These are phyloP conservation scores for Dendrocopos noguchii DNA, from an alignment of 2,113 vertebrate genomes.

Conservation along the genomic window DNA sequence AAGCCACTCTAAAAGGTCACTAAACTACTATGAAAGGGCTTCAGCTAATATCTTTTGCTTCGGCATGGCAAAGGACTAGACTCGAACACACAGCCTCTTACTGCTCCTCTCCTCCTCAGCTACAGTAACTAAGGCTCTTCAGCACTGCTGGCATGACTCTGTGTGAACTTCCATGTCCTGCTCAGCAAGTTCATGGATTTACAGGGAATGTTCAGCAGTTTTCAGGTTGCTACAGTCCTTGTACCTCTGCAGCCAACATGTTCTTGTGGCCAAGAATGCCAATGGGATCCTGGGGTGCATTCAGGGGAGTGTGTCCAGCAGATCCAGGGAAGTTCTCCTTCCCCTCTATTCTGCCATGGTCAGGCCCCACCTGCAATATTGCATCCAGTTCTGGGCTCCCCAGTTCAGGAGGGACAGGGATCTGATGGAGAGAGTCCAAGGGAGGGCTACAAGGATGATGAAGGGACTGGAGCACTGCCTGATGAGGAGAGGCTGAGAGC, in stretches of 20 bases:
- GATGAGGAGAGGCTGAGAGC: no score
- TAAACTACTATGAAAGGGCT: conserved; percentile 10
- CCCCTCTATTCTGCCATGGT: no score
- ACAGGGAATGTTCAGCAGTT: neutral
- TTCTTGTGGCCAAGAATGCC: no score
- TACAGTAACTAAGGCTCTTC: neutral
- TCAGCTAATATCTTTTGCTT: neutral
- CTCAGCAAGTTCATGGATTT: neutral
- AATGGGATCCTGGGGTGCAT: no score
- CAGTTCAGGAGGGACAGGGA: no score
- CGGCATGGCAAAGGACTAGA: neutral
- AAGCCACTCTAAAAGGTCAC: conserved; percentile 52
- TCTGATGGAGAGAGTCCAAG: no score
- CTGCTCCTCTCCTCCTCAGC: neutral
- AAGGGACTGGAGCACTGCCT: no score
- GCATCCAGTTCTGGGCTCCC: no score
- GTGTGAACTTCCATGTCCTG: neutral
- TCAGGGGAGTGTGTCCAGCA: no score
- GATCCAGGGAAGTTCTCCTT: no score
- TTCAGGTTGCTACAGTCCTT: neutral
- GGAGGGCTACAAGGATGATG: no score
- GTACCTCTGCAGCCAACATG: neutral
- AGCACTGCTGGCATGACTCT: neutral
- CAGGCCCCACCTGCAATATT: no score
- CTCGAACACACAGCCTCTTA: neutral